These are phyloP conservation scores for Agrotis clavis DNA, from an alignment of 2,888 invertebrate genomes.

Conservation along the genomic window DNA sequence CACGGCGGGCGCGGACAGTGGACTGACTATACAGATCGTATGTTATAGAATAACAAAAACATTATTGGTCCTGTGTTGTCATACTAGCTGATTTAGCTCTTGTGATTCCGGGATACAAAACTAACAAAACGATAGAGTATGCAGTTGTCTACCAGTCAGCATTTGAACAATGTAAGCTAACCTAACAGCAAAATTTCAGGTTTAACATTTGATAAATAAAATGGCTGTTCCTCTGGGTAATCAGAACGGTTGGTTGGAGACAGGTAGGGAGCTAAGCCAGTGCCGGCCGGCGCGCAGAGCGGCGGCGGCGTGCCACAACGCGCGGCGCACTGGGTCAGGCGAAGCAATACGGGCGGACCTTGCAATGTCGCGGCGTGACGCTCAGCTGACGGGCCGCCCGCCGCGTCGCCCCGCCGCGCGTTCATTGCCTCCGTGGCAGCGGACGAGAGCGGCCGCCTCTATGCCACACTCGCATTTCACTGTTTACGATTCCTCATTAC, in stretches of 20 bases:
- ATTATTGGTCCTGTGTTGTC: too few species aligned
- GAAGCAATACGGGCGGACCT: conserved; percentile 89
- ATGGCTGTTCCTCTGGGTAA: neutral
- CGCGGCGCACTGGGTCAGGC: conserved; percentile 88
- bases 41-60: neutral
- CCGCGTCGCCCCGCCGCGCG: conserved; percentile 85
- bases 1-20: neutral
- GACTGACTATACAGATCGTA: neutral
- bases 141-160: neutral
- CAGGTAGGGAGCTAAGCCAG: conserved; percentile 41
- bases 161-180: neutral
- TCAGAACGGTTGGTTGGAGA: conserved; percentile 8
- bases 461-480: conserved; percentile 73
- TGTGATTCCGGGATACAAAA: neutral
- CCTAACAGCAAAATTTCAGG: neutral
- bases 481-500: conserved; percentile 66
- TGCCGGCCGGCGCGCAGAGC: conserved; percentile 66
- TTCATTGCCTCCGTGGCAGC: conserved; percentile 93
- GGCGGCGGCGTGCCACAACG: conserved; percentile 60
- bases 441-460: conserved; percentile 85
- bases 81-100: neutral
- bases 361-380: conserved; percentile 92
- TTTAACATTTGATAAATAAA: neutral
- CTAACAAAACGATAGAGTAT: too few species aligned
- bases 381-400: conserved; percentile 90